A percentile compares a stretch with the other conserved stretches of the same genome.
phyloP scores from a whole-genome alignment of 2,113 vertebrate genomes.

The Dromaius novaehollandiae region DNA sequence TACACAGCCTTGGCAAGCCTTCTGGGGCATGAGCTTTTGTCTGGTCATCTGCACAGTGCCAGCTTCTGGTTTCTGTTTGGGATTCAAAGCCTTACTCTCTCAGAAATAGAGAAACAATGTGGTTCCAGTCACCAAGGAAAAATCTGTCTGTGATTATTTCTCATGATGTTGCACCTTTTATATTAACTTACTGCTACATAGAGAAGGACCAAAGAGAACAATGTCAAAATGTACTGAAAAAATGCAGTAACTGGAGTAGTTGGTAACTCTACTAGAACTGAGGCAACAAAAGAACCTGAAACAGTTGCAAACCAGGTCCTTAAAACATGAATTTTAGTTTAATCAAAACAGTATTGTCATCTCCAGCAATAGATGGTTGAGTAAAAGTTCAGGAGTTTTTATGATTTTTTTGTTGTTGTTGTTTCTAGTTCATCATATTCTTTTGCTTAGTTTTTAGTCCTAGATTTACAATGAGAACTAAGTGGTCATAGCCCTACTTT shows the following conservation, averaged over 20 bases:
- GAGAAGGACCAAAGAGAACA: not conserved
- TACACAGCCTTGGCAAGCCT: not conserved
- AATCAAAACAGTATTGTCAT: not conserved
- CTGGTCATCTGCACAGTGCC: not conserved
- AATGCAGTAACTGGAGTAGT: fast-evolving
- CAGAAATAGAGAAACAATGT: not conserved
- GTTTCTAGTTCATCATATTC: not conserved
- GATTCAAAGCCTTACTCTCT: not conserved
- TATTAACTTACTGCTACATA: not conserved
- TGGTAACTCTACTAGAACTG: not conserved
- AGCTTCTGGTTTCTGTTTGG: not conserved
- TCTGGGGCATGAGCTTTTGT: not conserved
- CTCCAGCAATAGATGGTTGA: not conserved
- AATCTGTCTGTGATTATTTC: not conserved
- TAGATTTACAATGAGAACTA: not conserved
- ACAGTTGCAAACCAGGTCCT: not conserved
- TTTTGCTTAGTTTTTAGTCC: not conserved
- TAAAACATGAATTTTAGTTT: not conserved
- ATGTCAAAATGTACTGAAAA: not conserved
- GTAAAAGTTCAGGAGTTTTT: not conserved
- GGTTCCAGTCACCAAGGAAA: not conserved
- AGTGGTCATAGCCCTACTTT: fast-evolving
- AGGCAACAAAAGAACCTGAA: not conserved
- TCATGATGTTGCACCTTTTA: not conserved
- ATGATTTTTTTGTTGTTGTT: not conserved